Base-by-base conservation (phyloP, 2,113 vertebrate genomes). In the Neodon shergylaensis region DNA sequence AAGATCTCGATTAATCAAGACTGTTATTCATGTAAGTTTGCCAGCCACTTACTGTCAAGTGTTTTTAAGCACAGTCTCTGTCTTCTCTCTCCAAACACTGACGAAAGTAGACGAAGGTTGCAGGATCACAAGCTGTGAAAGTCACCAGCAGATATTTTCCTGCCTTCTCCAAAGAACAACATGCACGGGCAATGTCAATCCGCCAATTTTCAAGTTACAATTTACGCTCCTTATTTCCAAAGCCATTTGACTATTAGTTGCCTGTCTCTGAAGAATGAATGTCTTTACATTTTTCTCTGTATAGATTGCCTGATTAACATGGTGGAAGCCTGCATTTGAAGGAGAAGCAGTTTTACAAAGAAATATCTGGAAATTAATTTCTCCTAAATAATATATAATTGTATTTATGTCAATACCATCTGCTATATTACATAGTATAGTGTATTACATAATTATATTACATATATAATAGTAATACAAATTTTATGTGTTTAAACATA, bases 221-320 rank as follows among this genome's bases (percentile, higher is more conserved):
- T 82, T 91, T 87, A 87, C 11, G 4, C 19, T 93, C 12, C 16
- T 66, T 94, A 36, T 72, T 11, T 72, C 72, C 76, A 61, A 88
- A 66, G 39, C 8, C 5, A 49, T 39, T 17, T 52, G 39, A 47
- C 81, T 81, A 63, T 42, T 58, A 58, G 47, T 82, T 76, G 91
- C 1, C 19, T 86, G 93, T 70, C 47, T 94, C 81, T 90, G 54
- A 95, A 77, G 28, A 82, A 5, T 72, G 39, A 77, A 5, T 42
- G 83, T 89, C 36, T 22, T 96, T 73, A 44, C 70, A 83, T 81
- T 88, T 88, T 44, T 61, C 68, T 76, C 42, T 88, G 47, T 81
- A 28, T 7, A 10, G 42, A 26, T 88, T 24, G 13, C 54, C 36
- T 52, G 3, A 1, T 39, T n/a, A 92, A 7, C 44, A 49, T 78